Percentiles rank a stretch among this genome's conserved stretches.
phyloP scores from a whole-genome alignment of 2,888 invertebrate species.

The Tiphia femorata region DNA sequence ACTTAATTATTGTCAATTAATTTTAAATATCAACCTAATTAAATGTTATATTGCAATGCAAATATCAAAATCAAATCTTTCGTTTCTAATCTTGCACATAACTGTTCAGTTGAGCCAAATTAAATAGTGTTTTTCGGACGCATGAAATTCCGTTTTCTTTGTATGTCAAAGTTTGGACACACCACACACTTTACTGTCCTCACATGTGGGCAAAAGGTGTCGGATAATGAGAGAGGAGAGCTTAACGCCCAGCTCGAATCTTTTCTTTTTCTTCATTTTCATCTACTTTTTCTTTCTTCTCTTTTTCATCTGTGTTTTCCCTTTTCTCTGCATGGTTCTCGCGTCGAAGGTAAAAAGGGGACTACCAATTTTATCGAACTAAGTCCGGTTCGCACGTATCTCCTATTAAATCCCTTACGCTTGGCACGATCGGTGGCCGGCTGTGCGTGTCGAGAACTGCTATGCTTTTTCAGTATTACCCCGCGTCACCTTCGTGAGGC shows the following conservation, averaged over 20 bases:
- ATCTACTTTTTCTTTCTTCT: slow-evolving; percentile 12
- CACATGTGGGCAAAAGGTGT: not conserved
- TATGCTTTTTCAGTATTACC: slow-evolving; percentile 26
- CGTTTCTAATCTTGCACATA: no score
- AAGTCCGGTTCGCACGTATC: slow-evolving; percentile 45
- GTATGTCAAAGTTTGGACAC: no score
- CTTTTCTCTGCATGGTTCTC: not conserved
- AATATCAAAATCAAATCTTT: no score
- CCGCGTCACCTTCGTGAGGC: no score
- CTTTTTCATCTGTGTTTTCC: not conserved
- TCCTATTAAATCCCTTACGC: slow-evolving; percentile 39
- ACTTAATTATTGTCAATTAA: no score
- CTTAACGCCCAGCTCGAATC: not conserved
- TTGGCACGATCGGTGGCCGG: no score
- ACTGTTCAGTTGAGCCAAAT: no score
- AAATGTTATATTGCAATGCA: no score
- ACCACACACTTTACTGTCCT: no score
- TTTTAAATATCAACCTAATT: no score
- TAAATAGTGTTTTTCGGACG: no score
- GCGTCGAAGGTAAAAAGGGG: slow-evolving; percentile 13
- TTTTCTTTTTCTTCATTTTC: slow-evolving; percentile 14
- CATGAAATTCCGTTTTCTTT: no score
- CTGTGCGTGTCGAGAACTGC: slow-evolving; percentile 29
- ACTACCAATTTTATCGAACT: slow-evolving; percentile 52
- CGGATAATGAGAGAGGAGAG: not conserved